Evolutionary conservation across 2,113 vertebrate genomes (phyloP).

Genomic region (Pyrgilauda ruficollis): DNA sequence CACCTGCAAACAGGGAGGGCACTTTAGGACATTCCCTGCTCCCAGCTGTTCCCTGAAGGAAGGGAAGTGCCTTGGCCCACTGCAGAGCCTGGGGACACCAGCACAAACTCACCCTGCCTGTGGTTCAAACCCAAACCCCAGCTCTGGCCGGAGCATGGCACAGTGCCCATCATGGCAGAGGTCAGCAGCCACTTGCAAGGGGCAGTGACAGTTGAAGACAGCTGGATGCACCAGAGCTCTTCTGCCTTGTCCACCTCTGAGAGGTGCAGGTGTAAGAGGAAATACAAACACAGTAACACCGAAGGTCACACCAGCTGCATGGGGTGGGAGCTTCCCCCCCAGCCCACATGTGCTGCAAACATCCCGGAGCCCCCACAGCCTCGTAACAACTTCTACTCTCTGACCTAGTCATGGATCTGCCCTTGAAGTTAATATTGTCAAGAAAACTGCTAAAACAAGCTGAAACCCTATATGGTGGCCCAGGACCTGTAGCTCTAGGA

Average conservation of each 20-base stretch:
- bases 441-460: background rate
- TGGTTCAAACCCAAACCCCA: background rate
- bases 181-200: background rate
- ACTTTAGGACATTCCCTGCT: background rate
- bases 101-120: background rate
- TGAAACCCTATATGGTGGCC: background rate
- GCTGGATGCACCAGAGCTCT: background rate
- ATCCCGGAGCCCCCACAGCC: background rate
- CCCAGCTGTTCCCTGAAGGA: background rate
- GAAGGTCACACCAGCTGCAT: fast-evolving
- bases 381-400: background rate
- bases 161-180: background rate
- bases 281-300: fast-evolving
- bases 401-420: background rate
- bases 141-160: background rate
- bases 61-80: background rate
- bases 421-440: background rate
- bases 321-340: background rate
- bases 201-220: fast-evolving
- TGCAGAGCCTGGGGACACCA: background rate
- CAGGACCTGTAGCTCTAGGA: background rate
- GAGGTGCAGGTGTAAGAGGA: background rate
- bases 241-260: background rate
- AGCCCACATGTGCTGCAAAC: background rate
- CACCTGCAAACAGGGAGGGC: background rate